Base-by-base conservation (phyloP, 2,797 vertebrate species). In the Manis pentadactyla region DNA sequence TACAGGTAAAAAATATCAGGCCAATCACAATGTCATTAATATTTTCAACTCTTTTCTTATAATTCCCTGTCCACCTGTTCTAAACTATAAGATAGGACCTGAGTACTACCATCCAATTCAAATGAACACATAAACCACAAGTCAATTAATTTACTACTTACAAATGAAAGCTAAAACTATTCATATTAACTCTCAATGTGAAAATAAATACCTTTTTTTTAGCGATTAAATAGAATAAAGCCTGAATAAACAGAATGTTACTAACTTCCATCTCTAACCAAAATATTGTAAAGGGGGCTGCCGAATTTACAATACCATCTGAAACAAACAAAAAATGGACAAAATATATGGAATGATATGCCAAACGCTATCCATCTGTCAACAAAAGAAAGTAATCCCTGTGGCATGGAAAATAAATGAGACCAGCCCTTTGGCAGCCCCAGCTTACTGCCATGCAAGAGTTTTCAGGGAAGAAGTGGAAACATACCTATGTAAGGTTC, bases 191-290 rank as follows among this genome's bases (percentile, higher is more conserved):
- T 71, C n/a, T 61, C 42, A 74, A 59, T 9, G 75, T 37, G 31
- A 71, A 90, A 82, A 90, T 27, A 89, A 92, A 61, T 39, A 15
- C 17, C 27, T 78, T 87, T 51, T 53, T 13, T 53, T 29, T 9
- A 19, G 75, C 57, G 37, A 57, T 61, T 83, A 73, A 39, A 42
- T n/a, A 68, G 27, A 93, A 66, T 64, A 73, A 97, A 93, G 59
- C 46, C 19, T 90, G 21, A 75, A 59, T 73, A 63, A 42, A 89
- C 37, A 49, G 21, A 63, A 92, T 51, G 23, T n/a, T 63, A 68
- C 12, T 79, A 37, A 79, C 37, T 84, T 90, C 37, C n/a, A 64
- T 81, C 66, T 87, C 49, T 42, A 78, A 27, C 57, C 71, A 90
- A 90, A 8, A 42, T 57, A 57, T 10, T 75, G 1, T 46, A 55